A percentile compares a stretch with the other conserved stretches of the same genome.
These are phyloP conservation scores for Trinectes maculatus DNA, from an alignment of 2,113 vertebrate species.

Conservation along the genomic window DNA sequence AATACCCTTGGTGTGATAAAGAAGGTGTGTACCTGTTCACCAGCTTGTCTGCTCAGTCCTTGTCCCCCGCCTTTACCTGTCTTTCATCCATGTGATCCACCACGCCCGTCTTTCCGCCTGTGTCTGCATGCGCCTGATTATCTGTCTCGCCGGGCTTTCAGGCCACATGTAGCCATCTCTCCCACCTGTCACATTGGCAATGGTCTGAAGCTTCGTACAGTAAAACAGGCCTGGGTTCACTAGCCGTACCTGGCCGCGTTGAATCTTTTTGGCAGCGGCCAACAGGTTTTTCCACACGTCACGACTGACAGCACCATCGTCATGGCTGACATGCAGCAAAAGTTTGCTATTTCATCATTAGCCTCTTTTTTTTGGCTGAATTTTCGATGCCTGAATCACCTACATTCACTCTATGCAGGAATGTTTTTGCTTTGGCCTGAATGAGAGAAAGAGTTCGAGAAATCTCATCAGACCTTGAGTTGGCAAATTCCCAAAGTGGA, in stretches of 20 bases:
- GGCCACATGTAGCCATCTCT: slow-evolving; percentile 1
- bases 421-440: not conserved
- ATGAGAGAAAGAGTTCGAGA: not conserved
- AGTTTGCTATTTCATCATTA: too few relatives aligned
- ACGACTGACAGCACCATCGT: not conserved
- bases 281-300: slow-evolving; percentile 15
- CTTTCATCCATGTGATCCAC: slow-evolving; percentile 2
- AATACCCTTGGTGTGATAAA: slow-evolving; percentile 97
- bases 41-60: not conserved
- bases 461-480: slow-evolving; percentile 15
- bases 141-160: slow-evolving; percentile 14
- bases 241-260: slow-evolving; percentile 1
- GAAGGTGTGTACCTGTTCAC: slow-evolving; percentile 84
- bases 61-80: not conserved
- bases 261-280: too few relatives aligned
- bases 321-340: not conserved
- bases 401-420: slow-evolving; percentile 9
- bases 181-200: not conserved
- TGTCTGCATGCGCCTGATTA: not conserved
- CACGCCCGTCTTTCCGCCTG: not conserved
- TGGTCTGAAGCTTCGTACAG: not conserved
- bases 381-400: too few relatives aligned
- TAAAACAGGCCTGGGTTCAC: slow-evolving; percentile 5
- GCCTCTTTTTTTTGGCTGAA: too few relatives aligned
- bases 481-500: slow-evolving; percentile 42